These are phyloP conservation scores for Cyanoderma ruficeps DNA, from an alignment of 2,113 vertebrate genomes.

Conservation along the genomic window DNA sequence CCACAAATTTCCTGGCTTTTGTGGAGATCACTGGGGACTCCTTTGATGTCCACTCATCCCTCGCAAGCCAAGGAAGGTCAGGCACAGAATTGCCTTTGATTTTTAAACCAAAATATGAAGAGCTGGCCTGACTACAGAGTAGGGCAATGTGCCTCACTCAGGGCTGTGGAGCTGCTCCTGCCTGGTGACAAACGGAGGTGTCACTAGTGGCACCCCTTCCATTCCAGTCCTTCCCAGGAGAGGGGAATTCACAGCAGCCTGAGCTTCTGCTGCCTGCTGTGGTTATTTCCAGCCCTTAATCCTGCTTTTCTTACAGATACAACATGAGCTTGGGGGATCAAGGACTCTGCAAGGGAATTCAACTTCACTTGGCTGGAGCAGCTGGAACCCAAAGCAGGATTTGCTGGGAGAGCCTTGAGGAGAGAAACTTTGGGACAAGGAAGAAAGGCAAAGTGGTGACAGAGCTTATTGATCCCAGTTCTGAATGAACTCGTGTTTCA, in stretches of 20 bases:
- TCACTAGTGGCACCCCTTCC: background rate
- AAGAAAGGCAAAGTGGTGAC: background rate
- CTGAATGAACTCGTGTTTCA: background rate
- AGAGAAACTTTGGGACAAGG: background rate
- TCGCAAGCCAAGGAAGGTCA: conserved; percentile 21
- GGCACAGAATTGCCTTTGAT: conserved; percentile 13
- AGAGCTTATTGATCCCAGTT: background rate
- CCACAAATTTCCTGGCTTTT: background rate
- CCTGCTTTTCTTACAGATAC: background rate
- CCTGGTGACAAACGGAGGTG: background rate
- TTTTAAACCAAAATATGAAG: background rate
- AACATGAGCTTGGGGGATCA: background rate
- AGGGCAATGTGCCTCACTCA: background rate
- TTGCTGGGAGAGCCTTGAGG: background rate
- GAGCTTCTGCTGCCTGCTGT: background rate
- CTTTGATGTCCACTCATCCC: conserved; percentile 44
- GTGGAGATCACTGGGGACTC: background rate
- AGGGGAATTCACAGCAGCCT: background rate
- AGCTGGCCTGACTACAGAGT: background rate
- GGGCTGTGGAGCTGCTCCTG: background rate
- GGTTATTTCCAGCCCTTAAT: background rate
- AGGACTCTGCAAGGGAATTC: background rate
- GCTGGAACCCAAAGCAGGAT: background rate
- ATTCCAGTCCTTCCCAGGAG: background rate
- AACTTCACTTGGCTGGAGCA: background rate